Evolutionary conservation across 2,797 vertebrate genomes (phyloP), one percentile per base, ranked within the genome.

Genomic region (Labeo calbasu): DNA sequence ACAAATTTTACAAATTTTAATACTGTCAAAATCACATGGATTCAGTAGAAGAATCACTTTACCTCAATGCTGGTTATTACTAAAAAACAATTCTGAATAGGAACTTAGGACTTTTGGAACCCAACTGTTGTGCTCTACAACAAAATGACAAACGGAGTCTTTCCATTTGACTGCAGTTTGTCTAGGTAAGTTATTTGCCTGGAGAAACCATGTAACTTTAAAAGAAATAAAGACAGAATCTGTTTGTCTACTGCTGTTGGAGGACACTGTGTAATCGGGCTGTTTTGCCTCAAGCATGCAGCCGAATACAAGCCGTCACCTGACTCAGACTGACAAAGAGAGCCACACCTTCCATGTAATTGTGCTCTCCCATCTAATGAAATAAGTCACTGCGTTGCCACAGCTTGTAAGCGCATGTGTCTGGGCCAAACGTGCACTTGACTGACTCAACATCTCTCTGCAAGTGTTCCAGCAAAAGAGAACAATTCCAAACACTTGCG

Each of bases 281-380:
- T 46, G 43, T 71, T 80, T 78, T 43, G 50, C 84, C 84, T 76
- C 68, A 71, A 73, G 55, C 89, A 85, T 28, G 57, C 69, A 70
- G 32, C 79, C 40, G 6, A 53, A 50, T 53, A 55, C 80, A 83
- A 80, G 63, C 63, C 43, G 75, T 55, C 84, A 69, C 85, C 83
- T 85, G 91, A 83, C 87, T 76, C 40, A 72, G 89, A 46, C 81
- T 79, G 91, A 82, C 87, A 79, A 50, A 86, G 89, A 77, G 19
- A 89, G 80, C 84, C 76, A 77, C 85, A 81, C 81, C 86, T 89
- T 82, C 79, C 78, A 81, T 82, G 79, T 46, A 59, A 75, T 14
- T 43, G 75, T 46, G 55, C 50, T 2, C 83, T 77, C 53, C 19
- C 19, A 28, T 51, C 59, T 48, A 25, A 32, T 65, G 28, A 10